Evolutionary conservation across 2,888 invertebrate genomes (phyloP).

Genomic region (Coenonympha glycerion): DNA sequence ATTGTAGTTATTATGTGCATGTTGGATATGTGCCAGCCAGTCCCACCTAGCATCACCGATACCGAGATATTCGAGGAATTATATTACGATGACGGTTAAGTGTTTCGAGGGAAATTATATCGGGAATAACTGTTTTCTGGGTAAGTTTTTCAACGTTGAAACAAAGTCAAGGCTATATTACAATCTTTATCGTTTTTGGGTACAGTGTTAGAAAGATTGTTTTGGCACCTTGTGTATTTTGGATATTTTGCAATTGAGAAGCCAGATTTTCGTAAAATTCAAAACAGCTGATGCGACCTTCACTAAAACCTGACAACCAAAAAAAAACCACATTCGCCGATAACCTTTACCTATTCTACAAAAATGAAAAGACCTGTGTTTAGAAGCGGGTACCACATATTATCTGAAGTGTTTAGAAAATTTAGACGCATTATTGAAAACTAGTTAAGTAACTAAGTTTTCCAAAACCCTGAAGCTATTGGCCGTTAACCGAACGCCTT

Average conservation of each 20-base stretch:
- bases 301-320: too few relatives aligned
- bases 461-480: background rate
- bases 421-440: too few relatives aligned
- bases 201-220: background rate
- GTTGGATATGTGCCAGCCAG: slow-evolving; percentile 70
- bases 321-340: too few relatives aligned
- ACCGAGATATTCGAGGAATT: slow-evolving; percentile 70
- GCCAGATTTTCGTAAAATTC: too few relatives aligned
- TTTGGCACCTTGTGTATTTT: too few relatives aligned
- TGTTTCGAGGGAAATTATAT: slow-evolving; percentile 22
- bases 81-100: slow-evolving; percentile 33
- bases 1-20: slow-evolving; percentile 76
- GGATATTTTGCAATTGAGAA: too few relatives aligned
- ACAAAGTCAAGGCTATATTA: slow-evolving; percentile 18
- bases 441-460: too few relatives aligned
- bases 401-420: too few relatives aligned
- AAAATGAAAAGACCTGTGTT: too few relatives aligned
- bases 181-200: background rate
- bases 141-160: slow-evolving; percentile 8
- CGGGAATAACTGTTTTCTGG: slow-evolving; percentile 11
- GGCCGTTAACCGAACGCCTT: background rate
- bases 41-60: slow-evolving; percentile 62
- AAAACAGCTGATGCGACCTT: too few relatives aligned
- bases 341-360: too few relatives aligned
- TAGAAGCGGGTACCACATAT: too few relatives aligned